Evolutionary conservation across 2,888 invertebrate genomes (phyloP), one percentile per base, ranked within the genome.

Genomic region (Drosophila incognita): DNA sequence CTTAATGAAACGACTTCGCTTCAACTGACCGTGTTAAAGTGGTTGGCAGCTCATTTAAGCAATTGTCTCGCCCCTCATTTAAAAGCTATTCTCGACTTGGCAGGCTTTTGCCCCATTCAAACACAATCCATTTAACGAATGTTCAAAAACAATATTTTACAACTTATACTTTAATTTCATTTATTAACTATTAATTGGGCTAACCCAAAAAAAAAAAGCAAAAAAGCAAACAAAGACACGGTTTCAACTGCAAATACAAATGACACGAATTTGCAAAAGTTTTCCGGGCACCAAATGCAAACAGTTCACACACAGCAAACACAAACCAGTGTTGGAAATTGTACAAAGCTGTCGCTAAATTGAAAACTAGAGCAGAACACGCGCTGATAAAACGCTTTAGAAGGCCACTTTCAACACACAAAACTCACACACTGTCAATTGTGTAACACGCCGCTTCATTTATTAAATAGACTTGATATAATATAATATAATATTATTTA

Each of bases 41-140:
- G 13, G 38, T 56, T 38, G 56, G 76, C 70, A 87, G 89, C 90
- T 91, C 85, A 83, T 91, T 90, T 88, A 82, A 90, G 92, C 92
- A 92, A 90, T 79, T 75, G 85, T 91, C 90, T 89, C 89, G 82
- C 86, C 92, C 92, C 90, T 81, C 51, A 82, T 80, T 87, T 60
- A 66, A 88, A 90, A 85, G 91, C 89, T 91, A 92, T 93, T 93
- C 93, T 93, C 93, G 93, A 93, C 93, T 93, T 93, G 93, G 92
- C 92, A 93, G 93, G 93, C 93, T 93, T 93, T 93, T 85, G 87
- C 91, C 90, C 83, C 69, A 69, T 61, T 65, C 29, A 56, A 66
- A 74, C 76, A 82, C 59, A 57, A 74, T 69, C 78, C 76, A 71
- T 75, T 83, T 83, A 78, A 82, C 81, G 79, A 79, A 77, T 77